These are phyloP conservation scores for Catharus ustulatus DNA, from an alignment of 2,797 vertebrate species.

Conservation along the genomic window DNA sequence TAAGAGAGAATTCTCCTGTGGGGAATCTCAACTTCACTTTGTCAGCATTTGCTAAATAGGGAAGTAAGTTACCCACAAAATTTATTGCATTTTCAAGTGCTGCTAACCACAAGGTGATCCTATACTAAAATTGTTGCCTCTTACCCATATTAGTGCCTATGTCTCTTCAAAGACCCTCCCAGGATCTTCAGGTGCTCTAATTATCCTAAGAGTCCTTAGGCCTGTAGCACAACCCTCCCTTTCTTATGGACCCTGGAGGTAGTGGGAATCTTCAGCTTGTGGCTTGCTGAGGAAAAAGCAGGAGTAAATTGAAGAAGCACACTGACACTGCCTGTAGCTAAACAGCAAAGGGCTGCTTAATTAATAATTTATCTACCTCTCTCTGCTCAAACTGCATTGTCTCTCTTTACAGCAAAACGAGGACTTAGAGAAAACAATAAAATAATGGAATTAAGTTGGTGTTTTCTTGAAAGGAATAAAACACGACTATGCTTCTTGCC, in stretches of 20 bases:
- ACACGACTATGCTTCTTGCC: neutral
- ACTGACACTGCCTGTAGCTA: neutral
- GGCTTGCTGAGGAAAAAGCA: neutral
- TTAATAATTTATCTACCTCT: constrained; percentile 9
- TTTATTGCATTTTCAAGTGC: neutral
- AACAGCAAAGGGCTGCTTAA: neutral
- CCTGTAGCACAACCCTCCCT: neutral
- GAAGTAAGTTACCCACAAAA: neutral
- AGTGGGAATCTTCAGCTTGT: neutral
- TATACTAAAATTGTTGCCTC: neutral
- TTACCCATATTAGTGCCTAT: neutral
- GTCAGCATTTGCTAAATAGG: neutral
- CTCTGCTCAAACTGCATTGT: neutral
- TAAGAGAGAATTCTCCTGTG: neutral
- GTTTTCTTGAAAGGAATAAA: neutral
- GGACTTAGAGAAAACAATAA: neutral
- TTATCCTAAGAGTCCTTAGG: neutral
- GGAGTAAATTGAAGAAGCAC: neutral
- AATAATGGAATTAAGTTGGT: neutral
- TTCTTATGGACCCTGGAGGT: neutral
- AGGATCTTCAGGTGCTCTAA: neutral
- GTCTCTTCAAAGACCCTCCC: neutral
- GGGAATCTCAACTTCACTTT: neutral
- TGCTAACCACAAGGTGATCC: neutral
- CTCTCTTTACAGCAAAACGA: neutral